Evolutionary conservation across 2,797 vertebrate genomes (phyloP).

Genomic region (Coracias cyanogaster): DNA sequence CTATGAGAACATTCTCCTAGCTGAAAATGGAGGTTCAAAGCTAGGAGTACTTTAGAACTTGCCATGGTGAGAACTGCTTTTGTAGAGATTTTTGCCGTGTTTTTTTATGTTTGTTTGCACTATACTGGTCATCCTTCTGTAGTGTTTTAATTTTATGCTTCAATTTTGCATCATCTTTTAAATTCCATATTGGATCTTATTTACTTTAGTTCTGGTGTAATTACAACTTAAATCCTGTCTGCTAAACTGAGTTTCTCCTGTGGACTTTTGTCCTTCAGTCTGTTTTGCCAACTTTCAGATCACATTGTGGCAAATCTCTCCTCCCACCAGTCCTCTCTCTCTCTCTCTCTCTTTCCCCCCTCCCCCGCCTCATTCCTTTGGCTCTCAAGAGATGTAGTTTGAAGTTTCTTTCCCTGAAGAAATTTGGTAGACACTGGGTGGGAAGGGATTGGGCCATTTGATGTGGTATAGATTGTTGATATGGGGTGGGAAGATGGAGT

Average conservation of each 20-base stretch:
- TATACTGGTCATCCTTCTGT: not conserved
- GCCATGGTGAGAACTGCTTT: not conserved
- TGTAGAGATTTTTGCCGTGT: not conserved
- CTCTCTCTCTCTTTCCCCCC: no score
- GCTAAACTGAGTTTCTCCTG: not conserved
- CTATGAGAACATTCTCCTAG: not conserved
- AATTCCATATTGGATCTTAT: not conserved
- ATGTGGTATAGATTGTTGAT: not conserved
- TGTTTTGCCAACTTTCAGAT: not conserved
- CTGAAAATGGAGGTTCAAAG: conserved; percentile 34
- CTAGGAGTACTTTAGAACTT: not conserved
- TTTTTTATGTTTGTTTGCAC: not conserved
- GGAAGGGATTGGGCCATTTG: not conserved
- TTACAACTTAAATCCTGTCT: not conserved
- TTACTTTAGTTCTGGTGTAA: not conserved
- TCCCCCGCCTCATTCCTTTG: not conserved
- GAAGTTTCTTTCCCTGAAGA: not conserved
- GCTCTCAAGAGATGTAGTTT: not conserved
- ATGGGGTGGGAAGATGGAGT: not conserved
- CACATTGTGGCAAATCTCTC: not conserved
- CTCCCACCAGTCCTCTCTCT: no score
- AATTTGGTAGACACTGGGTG: not conserved
- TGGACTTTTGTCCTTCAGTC: not conserved
- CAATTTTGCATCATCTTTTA: not conserved
- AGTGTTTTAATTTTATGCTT: not conserved